Evolutionary conservation across 2,888 invertebrate species (phyloP).

Genomic region (Capitulum mitella): DNA sequence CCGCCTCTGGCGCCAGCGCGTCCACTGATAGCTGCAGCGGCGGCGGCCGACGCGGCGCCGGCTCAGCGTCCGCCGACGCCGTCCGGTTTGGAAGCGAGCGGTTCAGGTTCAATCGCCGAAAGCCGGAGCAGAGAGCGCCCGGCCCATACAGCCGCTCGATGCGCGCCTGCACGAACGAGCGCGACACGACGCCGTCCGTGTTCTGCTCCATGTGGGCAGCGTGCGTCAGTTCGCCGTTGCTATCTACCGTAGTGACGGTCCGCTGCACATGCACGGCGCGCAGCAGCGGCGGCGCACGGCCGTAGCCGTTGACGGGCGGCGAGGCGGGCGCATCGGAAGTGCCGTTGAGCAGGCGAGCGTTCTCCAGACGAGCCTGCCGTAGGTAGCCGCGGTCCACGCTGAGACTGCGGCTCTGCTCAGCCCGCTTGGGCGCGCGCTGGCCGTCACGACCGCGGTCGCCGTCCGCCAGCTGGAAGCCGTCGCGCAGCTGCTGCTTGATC

Average conservation of each 20-base stretch:
- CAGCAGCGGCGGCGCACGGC: neutral
- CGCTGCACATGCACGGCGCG: too few species aligned
- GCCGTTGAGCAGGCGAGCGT: neutral
- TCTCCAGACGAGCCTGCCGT: neutral
- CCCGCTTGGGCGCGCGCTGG: conserved; percentile 22
- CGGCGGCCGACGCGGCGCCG: conserved; percentile 4
- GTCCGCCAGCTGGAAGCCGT: conserved; percentile 27
- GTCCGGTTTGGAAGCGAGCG: conserved; percentile 43
- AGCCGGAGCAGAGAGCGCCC: conserved; percentile 75
- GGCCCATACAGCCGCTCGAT: conserved; percentile 83
- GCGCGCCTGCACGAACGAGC: conserved; percentile 75
- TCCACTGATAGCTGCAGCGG: conserved; percentile 21
- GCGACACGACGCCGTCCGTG: conserved; percentile 31
- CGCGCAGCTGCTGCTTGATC: conserved; percentile 33
- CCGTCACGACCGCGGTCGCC: conserved; percentile 32
- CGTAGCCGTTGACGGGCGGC: neutral
- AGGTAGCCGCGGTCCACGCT: conserved; percentile 37
- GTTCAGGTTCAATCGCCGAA: conserved; percentile 44
- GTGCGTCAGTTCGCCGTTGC: conserved; percentile 2
- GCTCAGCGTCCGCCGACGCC: conserved; percentile 3
- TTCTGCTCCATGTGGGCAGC: conserved; percentile 23
- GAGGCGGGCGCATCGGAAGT: neutral
- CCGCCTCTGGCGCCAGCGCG: neutral
- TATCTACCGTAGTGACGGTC: conserved; percentile 3
- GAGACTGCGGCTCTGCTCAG: conserved; percentile 32